These are phyloP conservation scores for Trogon melanurus DNA, from an alignment of 2,113 vertebrate species.

Conservation along the genomic window DNA sequence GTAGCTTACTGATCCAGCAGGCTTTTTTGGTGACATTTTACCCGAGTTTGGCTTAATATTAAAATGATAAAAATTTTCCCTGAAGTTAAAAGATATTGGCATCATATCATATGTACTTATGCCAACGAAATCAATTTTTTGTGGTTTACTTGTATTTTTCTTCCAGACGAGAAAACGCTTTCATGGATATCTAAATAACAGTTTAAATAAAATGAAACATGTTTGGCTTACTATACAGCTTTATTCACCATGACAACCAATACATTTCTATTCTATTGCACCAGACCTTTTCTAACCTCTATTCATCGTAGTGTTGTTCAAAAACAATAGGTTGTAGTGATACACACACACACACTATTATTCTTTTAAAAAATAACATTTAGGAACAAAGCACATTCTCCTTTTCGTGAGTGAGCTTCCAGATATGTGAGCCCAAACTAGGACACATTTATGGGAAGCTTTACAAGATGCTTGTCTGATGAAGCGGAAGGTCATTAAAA, in stretches of 20 bases:
- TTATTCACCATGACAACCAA: conserved; percentile 61
- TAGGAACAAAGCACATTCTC: background rate
- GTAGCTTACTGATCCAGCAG: background rate
- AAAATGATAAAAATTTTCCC: background rate
- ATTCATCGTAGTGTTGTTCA: background rate
- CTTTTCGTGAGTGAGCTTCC: background rate
- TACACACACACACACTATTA: background rate
- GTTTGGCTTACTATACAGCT: background rate
- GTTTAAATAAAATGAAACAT: conserved; percentile 36
- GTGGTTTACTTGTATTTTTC: background rate
- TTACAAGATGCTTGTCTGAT: background rate
- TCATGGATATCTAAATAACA: background rate
- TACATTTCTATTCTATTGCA: conserved; percentile 13
- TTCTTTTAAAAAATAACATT: background rate
- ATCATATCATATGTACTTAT: background rate
- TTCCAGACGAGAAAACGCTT: conserved; percentile 7
- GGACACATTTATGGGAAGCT: background rate
- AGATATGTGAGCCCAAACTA: background rate
- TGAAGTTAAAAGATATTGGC: background rate
- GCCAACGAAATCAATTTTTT: conserved; percentile 28
- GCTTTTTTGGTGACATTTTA: background rate
- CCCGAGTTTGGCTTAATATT: background rate
- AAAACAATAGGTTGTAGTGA: background rate
- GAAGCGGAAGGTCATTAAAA: background rate
- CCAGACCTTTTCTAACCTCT: conserved; percentile 26